Evolutionary conservation across 1,140 invertebrate species (phyloP).

Genomic region (Halesus radiatus): DNA sequence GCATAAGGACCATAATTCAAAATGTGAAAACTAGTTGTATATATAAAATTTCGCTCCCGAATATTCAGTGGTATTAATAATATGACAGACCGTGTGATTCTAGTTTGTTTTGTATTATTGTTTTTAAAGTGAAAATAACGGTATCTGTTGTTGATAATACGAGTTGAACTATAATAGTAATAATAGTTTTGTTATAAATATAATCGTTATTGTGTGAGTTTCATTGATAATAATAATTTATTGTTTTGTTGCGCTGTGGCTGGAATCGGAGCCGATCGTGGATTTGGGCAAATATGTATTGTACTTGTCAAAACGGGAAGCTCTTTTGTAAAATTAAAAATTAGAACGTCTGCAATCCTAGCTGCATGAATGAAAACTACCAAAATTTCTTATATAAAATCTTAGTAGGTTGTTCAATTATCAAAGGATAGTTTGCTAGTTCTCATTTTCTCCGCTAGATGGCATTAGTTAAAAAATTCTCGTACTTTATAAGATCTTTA

Average conservation of each 20-base stretch:
- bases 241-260: conserved; percentile 19
- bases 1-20: not conserved
- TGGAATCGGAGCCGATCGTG: not conserved
- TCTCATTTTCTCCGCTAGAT: too few species aligned
- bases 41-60: conserved; percentile 17
- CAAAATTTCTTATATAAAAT: too few species aligned
- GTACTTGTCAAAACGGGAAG: too few species aligned
- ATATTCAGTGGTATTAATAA: conserved; percentile 12
- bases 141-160: not conserved
- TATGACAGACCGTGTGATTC: conserved; percentile 28
- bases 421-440: too few species aligned
- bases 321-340: too few species aligned
- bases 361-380: not conserved
- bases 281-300: not conserved
- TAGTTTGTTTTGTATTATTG: conserved; percentile 31
- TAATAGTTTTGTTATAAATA: not conserved
- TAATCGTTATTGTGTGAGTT: not conserved
- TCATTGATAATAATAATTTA: conserved; percentile 4
- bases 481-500: not conserved
- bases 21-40: conserved; percentile 12
- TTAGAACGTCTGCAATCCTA: not conserved
- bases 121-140: conserved; percentile 24
- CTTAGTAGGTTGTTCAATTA: too few species aligned
- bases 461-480: too few species aligned
- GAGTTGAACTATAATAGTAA: not conserved